phyloP scores from a whole-genome alignment of 2,797 vertebrate species.

The Potorous gilbertii region DNA sequence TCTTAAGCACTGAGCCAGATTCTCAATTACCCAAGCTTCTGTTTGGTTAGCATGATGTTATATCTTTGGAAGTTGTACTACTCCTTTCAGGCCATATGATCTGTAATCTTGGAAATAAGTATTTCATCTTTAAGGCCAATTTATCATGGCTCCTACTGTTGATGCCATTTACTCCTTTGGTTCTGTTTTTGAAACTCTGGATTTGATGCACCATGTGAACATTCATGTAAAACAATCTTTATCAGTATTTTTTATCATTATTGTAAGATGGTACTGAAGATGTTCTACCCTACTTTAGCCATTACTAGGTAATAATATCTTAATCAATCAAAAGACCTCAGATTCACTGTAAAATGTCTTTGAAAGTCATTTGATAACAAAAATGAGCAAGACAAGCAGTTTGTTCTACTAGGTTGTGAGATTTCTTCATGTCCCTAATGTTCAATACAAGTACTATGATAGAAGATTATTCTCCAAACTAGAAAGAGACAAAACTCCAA shows the following conservation, averaged over 20 bases:
- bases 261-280: neutral
- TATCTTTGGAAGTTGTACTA: constrained; percentile 14
- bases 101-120: neutral
- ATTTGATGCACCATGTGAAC: neutral
- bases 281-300: neutral
- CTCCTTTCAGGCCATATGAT: neutral
- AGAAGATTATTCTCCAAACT: neutral
- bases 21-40: neutral
- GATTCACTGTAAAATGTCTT: neutral
- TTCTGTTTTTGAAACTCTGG: constrained; percentile 3
- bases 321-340: neutral
- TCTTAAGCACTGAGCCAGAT: neutral
- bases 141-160: neutral
- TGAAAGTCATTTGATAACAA: neutral
- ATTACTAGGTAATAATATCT: neutral
- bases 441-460: neutral
- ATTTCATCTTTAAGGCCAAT: neutral
- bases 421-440: neutral
- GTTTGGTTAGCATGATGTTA: neutral
- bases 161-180: constrained; percentile 2
- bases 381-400: neutral
- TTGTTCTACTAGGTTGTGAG: neutral
- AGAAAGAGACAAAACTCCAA: neutral
- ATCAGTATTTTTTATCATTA: neutral
- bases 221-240: neutral